Evolutionary conservation across 1,140 invertebrate genomes (phyloP), one percentile per base, ranked within the genome.

Genomic region (Drosophila nikananu): DNA sequence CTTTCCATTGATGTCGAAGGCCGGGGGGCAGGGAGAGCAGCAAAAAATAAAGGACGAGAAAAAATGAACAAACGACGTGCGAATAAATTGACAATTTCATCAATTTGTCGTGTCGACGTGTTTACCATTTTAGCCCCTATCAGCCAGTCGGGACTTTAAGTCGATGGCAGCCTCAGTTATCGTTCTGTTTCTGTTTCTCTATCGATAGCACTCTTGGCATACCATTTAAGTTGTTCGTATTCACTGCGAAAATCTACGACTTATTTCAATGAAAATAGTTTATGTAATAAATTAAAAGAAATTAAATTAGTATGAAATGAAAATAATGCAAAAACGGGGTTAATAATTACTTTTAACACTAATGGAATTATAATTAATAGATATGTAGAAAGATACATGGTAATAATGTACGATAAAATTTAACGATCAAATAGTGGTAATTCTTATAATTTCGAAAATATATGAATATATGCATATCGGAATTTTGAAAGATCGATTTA

Each of bases 21-120:
- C 23, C n/a, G 23, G 10, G 23, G 23, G n/a, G 49, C 25, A 25
- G 21, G 13, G 25, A 49, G 8, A 27, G 23, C 12, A 27, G 17
- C 25, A 17, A 25, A 44, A 58, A 25, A 19, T n/a, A 54, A 57
- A 37, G 52, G 37, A 27, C 27, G 15, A 57, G 19, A 51, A 67
- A 64, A 75, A 76, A 65, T 59, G 49, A 46, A 61, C 71, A 83
- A 86, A 87, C 84, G 80, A 83, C 51, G 77, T 89, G 83, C 80
- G 80, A 89, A 86, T 86, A 86, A 86, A 86, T 86, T 80, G 83
- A 80, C 83, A 83, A 86, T 87, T 80, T 77, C 82, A 81, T 84
- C 82, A 81, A 86, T 84, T 81, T 81, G 70, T 62, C 62, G 44
- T 61, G 65, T 77, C 68, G 77, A 76, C 83, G 83, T 81, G 73